These are phyloP conservation scores for Chromobotia macracanthus DNA, from an alignment of 2,797 vertebrate genomes.

Conservation along the genomic window DNA sequence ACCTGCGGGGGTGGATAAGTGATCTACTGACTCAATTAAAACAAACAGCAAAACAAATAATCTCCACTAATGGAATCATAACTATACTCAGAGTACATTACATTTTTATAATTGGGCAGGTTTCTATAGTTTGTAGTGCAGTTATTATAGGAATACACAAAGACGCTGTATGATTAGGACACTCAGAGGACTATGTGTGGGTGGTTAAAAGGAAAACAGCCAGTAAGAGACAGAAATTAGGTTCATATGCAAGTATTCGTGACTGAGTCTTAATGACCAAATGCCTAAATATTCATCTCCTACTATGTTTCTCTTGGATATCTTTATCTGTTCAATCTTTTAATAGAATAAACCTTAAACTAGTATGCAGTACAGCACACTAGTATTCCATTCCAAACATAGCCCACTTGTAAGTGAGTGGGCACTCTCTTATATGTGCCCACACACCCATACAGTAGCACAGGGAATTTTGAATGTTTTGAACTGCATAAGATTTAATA, in stretches of 20 bases:
- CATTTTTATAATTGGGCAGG: background rate
- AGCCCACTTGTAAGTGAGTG: background rate
- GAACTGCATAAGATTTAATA: constrained; percentile 15
- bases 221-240: background rate
- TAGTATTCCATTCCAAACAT: background rate
- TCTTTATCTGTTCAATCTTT: background rate
- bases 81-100: background rate
- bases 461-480: background rate
- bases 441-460: constrained; percentile 52
- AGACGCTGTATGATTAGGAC: background rate
- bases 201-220: background rate
- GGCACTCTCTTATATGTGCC: constrained; percentile 27
- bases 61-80: background rate
- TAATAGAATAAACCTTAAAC: background rate
- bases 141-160: background rate
- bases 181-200: background rate
- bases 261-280: background rate
- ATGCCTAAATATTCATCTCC: background rate
- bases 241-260: background rate
- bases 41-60: constrained; percentile 13
- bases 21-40: constrained; percentile 18
- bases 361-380: background rate
- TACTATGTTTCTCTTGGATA: background rate
- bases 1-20: background rate
- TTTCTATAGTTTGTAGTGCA: background rate